These are phyloP conservation scores for Actinia tenebrosa DNA, from an alignment of 64 coral and sea anemone genomes.

Conservation along the genomic window DNA sequence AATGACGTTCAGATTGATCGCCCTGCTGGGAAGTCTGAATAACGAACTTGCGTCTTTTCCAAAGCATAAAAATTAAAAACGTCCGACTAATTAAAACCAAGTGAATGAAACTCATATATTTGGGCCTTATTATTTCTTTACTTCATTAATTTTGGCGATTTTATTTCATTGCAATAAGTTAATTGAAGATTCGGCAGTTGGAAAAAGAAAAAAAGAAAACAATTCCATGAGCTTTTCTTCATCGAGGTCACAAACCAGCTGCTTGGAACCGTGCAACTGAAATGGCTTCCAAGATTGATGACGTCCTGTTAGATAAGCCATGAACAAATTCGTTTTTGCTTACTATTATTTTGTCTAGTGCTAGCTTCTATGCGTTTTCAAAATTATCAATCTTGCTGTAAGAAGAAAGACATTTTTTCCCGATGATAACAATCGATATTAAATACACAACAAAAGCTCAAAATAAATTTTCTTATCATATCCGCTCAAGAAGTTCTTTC, in stretches of 20 bases:
- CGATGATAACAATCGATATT: not conserved
- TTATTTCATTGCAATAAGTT: conserved; percentile 4
- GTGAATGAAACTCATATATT: conserved; percentile 2
- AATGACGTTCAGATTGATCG: not conserved
- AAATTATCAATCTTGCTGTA: not conserved
- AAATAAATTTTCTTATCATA: conserved; percentile 4
- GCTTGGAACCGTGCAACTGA: not conserved
- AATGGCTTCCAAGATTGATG: not conserved
- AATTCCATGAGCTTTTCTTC: not conserved
- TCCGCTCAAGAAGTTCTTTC: not conserved
- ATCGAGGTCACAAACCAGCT: not conserved
- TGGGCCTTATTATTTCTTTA: not conserved
- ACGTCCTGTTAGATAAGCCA: not conserved
- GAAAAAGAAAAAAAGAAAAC: not conserved
- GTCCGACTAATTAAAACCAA: conserved; percentile 9
- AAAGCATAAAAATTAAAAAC: conserved; percentile 12
- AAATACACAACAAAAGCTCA: not conserved
- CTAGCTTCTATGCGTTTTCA: not conserved
- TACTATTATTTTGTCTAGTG: not conserved
- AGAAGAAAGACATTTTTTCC: not conserved
- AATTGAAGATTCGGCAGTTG: not conserved
- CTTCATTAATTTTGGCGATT: not conserved
- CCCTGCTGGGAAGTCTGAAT: not conserved
- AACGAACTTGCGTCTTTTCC: not conserved
- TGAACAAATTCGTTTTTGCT: not conserved